Evolutionary conservation across 2,113 vertebrate species (phyloP), one percentile per base, ranked within the genome.

Genomic region (Petrocephalus zakoni): DNA sequence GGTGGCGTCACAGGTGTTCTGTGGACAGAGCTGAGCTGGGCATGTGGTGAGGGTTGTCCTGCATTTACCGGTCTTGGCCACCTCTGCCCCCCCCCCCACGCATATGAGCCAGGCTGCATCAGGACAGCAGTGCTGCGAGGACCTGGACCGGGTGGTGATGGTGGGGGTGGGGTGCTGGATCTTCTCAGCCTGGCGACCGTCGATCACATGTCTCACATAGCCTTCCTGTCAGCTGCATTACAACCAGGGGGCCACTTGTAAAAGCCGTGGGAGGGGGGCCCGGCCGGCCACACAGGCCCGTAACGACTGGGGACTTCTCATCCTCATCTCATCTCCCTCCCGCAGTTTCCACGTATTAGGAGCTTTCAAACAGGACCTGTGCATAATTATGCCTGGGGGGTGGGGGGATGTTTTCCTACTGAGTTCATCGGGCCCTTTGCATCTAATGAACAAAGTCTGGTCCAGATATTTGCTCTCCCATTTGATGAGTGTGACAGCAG

Each of bases 371-470:
- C 88, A 86, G 83, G 89, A 90, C 89, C 92, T 64, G 87, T 86
- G 93, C 91, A 90, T 93, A 93, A 92, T 91, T 86, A 87, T 21
- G 90, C 93, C 90, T 29, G 61, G 61, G 72, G 72, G 34, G 29
- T 90, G 89, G 94, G 91, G 75, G 88, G 87, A 95, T 94, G 93
- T 87, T 94, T 95, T 94, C 93, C 95, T 91, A 52, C 89, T 94
- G 93, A 95, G 92, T 94, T 95, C 91, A 94, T 88, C 72, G 4
- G 87, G 55, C 90, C 89, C 88, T 87, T 87, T 46, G 19, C 84
- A 68, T 91, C 83, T 89, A 92, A 91, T 93, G 91, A 92, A 93
- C 90, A 90, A 55, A 13, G 72, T 72, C 75, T 49, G 9, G 61
- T 90, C 90, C 91, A 87, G 88, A 49, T 53, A 15, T 90, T n/a